Percentiles rank a stretch among this genome's conserved stretches.
Conservation (phyloP, 2,797 vertebrate genomes). For the Alosa sapidissima region DNA sequence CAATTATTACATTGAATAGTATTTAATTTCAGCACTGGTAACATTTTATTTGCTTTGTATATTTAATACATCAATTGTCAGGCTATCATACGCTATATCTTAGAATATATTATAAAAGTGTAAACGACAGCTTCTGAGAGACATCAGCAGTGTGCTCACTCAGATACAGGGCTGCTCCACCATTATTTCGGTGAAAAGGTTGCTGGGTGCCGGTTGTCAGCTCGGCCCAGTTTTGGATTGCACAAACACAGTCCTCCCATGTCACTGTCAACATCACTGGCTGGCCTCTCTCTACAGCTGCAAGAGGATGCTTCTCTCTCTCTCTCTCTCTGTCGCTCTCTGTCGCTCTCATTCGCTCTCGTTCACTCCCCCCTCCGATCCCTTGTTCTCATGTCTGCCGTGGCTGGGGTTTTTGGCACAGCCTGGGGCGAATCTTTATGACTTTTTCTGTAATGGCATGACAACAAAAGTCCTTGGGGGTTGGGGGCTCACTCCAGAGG, state of each 20-base stretch:
- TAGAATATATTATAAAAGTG: not conserved
- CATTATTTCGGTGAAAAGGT: constrained; percentile 28
- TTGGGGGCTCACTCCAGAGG: constrained; percentile 19
- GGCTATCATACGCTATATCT: not conserved
- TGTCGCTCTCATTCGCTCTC: constrained; percentile 31
- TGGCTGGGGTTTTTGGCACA: constrained; percentile 42
- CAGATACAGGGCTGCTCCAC: not conserved
- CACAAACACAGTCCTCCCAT: constrained; percentile 43
- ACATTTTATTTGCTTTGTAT: not conserved
- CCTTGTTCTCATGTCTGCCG: constrained; percentile 38
- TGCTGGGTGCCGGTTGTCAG: constrained; percentile 35
- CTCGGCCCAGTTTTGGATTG: constrained; percentile 40
- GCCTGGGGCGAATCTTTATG: constrained; percentile 29
- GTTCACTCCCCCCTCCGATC: constrained; percentile 33
- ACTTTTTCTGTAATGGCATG: constrained; percentile 38
- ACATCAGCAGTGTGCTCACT: not conserved
- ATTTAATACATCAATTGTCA: not conserved
- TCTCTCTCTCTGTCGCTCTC: constrained; percentile 18
- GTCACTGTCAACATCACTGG: constrained; percentile 49
- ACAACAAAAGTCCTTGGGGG: constrained; percentile 31
- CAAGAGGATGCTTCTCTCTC: constrained; percentile 27
- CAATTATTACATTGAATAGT: not conserved
- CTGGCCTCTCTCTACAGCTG: constrained; percentile 34
- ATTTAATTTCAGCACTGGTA: not conserved
- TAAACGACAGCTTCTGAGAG: not conserved